phyloP scores from a whole-genome alignment of 2,888 invertebrate genomes.

The Acronicta psi region DNA sequence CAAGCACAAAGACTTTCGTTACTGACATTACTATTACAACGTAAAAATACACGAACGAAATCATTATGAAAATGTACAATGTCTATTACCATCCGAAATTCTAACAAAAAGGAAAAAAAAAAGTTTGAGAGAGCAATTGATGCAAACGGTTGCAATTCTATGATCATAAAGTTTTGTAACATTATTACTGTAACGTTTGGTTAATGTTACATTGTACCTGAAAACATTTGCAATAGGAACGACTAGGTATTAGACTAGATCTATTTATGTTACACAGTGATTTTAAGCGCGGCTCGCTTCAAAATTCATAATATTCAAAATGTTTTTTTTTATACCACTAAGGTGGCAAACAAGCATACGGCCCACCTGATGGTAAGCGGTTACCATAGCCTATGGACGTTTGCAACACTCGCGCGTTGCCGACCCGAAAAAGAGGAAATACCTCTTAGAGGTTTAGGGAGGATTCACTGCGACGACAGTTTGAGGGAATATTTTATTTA shows the following conservation, averaged over 20 bases:
- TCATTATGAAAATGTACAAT: conserved; percentile 9
- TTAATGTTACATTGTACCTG: conserved; percentile 22
- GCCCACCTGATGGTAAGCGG: too few relatives aligned
- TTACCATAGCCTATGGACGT: too few relatives aligned
- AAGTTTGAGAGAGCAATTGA: conserved; percentile 12
- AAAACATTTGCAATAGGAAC: conserved; percentile 15
- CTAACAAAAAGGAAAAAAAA: conserved; percentile 24
- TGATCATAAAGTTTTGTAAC: conserved; percentile 30
- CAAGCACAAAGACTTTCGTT: too few relatives aligned
- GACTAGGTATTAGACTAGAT: conserved; percentile 10
- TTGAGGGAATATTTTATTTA: too few relatives aligned
- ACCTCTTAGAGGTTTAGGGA: too few relatives aligned
- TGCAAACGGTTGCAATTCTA: conserved; percentile 35
- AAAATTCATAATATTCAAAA: too few relatives aligned
- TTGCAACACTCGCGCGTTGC: too few relatives aligned
- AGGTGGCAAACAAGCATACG: too few relatives aligned
- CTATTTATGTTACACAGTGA: background rate
- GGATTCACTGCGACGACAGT: too few relatives aligned
- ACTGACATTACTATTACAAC: background rate
- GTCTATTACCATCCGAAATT: conserved; percentile 1
- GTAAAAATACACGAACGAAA: background rate
- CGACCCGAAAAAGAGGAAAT: too few relatives aligned
- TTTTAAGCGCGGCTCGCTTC: too few relatives aligned
- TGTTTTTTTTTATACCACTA: too few relatives aligned
- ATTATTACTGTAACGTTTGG: conserved; percentile 14